phyloP scores from a whole-genome alignment of 1,140 invertebrate species.

The Euborellia annulipes region DNA sequence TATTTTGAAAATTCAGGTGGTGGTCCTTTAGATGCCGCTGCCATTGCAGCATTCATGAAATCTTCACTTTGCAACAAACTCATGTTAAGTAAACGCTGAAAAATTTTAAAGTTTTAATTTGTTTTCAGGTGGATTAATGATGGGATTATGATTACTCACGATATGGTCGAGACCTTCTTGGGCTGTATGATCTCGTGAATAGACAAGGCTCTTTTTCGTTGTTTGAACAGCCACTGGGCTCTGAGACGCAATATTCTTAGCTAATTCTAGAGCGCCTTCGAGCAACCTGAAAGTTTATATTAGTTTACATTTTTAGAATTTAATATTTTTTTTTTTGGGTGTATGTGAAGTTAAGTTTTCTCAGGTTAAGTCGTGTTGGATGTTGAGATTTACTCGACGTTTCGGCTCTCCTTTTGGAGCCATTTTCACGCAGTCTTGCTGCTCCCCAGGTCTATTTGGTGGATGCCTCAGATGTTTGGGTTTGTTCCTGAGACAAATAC shows the following conservation, averaged over 20 bases:
- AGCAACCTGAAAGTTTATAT: constrained; percentile 53
- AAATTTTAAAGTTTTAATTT: constrained; percentile 20
- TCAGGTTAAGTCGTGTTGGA: no score
- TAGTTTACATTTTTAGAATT: no score
- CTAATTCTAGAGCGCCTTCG: constrained; percentile 50
- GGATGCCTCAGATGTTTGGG: no score
- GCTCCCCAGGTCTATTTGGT: no score
- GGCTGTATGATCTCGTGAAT: constrained; percentile 74
- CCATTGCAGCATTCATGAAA: constrained; percentile 60
- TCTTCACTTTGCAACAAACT: constrained; percentile 84
- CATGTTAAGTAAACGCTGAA: constrained; percentile 63
- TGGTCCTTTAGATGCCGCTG: constrained; percentile 51
- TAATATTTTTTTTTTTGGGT: no score
- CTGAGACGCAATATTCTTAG: constrained; percentile 66
- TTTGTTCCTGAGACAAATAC: no score
- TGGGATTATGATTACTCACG: constrained; percentile 40
- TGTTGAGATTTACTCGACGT: no score
- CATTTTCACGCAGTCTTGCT: no score
- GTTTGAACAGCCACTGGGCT: constrained; percentile 89
- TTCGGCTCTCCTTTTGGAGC: no score
- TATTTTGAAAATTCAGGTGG: constrained; percentile 52
- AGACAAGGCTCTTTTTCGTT: constrained; percentile 69
- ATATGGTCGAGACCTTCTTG: constrained; percentile 75
- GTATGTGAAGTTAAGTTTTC: no score
- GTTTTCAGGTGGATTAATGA: constrained; percentile 21